Base-by-base conservation (phyloP, 2,888 invertebrate species). In the Thymelicus sylvestris region DNA sequence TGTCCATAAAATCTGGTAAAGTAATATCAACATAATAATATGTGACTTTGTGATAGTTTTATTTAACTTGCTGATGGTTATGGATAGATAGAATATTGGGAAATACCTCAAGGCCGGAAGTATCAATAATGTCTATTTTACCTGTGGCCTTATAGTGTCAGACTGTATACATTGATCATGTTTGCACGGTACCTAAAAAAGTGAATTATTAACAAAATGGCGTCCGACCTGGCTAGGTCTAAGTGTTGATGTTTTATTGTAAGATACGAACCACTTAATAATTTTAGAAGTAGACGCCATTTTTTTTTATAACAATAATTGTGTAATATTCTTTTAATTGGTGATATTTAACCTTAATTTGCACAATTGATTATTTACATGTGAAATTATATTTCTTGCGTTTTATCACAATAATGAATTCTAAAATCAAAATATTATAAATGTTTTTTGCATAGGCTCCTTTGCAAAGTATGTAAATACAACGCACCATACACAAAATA, bases 381-480 rank as follows among this genome's bases (percentile, higher is more conserved):
- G 10, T 55, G 10, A 24, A 55, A 55, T 55, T 12, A 24, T 55
- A 55, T 55, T 55, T 55, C 55, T 12, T 55, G 24, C 3, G 19
- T 24, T 55, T 24, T 55, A 55, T 55, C 55, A 19, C 55, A 55
- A 24, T 24, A 55, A 19, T 55, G 50, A 52, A 24, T 55, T 55
- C 10, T 24, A 6, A 55, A 55, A 55, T 24, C 55, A 55, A 55
- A 55, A 19, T 19, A 52, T 52, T 4, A 55, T 66, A 7, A 15
- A 52, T 66, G 61, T 60, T 73, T 74, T 71, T 67, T 70, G 67
- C 70, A 59, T 31, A 63, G 79, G 81, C 83, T 81, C 85, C 84
- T 85, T 85, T 85, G 85, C 81, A 82, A 80, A 73, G 44, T 66
- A 74, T 78, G 72, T 74, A 77, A 76, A 75, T 73, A 73, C 68